Base-by-base conservation (phyloP, 2,888 invertebrate species). In the Pilophorus perplexus region DNA sequence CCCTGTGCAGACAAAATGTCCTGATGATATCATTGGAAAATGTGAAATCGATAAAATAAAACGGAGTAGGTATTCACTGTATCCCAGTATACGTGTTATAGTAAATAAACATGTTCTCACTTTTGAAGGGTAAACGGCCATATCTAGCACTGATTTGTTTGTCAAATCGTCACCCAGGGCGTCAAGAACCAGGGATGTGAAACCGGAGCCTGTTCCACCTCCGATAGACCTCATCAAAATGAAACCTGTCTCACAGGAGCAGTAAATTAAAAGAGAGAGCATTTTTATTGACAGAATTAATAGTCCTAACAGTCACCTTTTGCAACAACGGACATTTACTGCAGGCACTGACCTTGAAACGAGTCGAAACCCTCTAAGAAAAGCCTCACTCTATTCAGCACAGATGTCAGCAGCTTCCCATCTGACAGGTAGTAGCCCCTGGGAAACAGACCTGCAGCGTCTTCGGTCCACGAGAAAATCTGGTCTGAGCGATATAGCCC, bases 381-480 rank as follows among this genome's bases (percentile, higher is more conserved):
- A 64, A 65, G 57, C 2, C 66, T 66, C 10, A 71, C 79, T 74
- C 89, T 80, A 74, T 93, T 88, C 72, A 91, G 76, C 1, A 86
- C 85, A 3, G 86, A 72, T 71, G 88, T 54, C 27, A 71, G 67
- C 66, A 72, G 69, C 42, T 67, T 65, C 46, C 62, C 64, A 1
- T 90, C 92, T 67, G 92, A 83, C 1, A 86, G 83, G 75, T 88
- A 90, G 72, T 87, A 88, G 3, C 92, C 91, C 23, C 89, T 81
- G 0, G 90, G 89, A 75, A 85, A 92, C 77, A 90, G 91, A 75
- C 88, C 91, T 1, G 90, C 89, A 1, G 90, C 89, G 78, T 93
- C 92, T 65, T 73, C 73, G 64, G 71, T 72, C 33, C 72, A 72
- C 2, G 71, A 70, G 27, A 73, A 71, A 64, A 73, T 52, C 52